Evolutionary conservation across 2,888 invertebrate genomes (phyloP).

Genomic region (Lochmaea capreae): DNA sequence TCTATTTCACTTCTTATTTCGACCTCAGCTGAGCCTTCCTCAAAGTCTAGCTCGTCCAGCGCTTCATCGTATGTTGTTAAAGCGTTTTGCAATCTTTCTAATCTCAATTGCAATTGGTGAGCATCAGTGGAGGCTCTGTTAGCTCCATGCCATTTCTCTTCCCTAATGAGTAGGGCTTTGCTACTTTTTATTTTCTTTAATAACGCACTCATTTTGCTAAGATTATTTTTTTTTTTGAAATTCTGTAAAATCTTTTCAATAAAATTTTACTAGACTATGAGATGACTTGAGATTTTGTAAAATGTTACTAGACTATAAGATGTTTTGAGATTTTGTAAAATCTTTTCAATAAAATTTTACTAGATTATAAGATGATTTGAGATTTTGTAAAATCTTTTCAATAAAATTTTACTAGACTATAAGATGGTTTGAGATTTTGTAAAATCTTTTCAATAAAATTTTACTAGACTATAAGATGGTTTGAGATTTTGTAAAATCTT

Average conservation of each 20-base stretch:
- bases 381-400: not conserved
- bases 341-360: constrained; percentile 1
- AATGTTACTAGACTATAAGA: not conserved
- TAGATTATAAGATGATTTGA: not conserved
- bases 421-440: not conserved
- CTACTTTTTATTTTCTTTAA: too few species aligned
- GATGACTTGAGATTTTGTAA: not conserved
- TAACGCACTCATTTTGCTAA: too few species aligned
- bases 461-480: not conserved
- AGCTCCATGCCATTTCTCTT: not conserved
- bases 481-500: not conserved
- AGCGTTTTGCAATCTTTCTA: not conserved
- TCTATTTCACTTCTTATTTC: constrained; percentile 1
- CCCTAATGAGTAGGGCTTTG: not conserved
- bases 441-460: not conserved
- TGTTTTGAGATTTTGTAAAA: not conserved
- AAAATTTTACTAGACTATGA: not conserved
- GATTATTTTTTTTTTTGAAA: too few species aligned
- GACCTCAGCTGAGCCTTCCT: not conserved
- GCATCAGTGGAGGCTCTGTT: not conserved
- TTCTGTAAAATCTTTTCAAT: not conserved
- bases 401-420: not conserved
- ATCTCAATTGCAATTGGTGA: not conserved
- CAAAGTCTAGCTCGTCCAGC: not conserved
- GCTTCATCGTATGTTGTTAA: not conserved